Evolutionary conservation across 2,797 vertebrate species (phyloP).

Genomic region (Anomalospiza imberbis): DNA sequence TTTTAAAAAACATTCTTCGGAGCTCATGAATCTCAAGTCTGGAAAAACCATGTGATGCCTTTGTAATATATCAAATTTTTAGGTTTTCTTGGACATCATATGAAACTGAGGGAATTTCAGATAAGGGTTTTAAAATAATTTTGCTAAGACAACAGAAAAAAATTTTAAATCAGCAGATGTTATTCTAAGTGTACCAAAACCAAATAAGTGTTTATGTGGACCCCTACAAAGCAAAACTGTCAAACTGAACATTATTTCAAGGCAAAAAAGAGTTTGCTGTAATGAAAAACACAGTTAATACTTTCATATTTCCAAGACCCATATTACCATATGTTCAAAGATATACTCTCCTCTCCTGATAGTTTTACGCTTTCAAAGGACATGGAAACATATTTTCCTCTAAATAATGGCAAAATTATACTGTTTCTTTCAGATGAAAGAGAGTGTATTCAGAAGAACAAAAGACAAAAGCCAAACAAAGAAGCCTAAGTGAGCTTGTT

Average conservation of each 20-base stretch:
- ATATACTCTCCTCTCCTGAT: background rate
- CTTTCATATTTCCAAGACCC: background rate
- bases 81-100: background rate
- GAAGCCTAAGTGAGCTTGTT: background rate
- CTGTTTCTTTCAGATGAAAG: background rate
- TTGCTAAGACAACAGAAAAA: background rate
- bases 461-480: background rate
- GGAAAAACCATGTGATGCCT: background rate
- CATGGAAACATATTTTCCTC: background rate
- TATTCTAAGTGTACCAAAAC: background rate
- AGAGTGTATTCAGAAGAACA: background rate
- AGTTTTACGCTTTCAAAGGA: background rate
- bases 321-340: background rate
- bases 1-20: background rate
- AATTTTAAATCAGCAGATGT: background rate
- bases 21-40: background rate
- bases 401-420: constrained; percentile 1
- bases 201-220: background rate
- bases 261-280: background rate
- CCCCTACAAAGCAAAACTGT: background rate
- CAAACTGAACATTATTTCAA: background rate
- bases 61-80: background rate
- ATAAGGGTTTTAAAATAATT: background rate
- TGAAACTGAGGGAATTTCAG: background rate
- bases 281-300: background rate